Evolutionary conservation across 92 coral and sea anemone species (phyloP), one percentile per base, ranked within the genome.

Genomic region (Epizoanthus rinbou): DNA sequence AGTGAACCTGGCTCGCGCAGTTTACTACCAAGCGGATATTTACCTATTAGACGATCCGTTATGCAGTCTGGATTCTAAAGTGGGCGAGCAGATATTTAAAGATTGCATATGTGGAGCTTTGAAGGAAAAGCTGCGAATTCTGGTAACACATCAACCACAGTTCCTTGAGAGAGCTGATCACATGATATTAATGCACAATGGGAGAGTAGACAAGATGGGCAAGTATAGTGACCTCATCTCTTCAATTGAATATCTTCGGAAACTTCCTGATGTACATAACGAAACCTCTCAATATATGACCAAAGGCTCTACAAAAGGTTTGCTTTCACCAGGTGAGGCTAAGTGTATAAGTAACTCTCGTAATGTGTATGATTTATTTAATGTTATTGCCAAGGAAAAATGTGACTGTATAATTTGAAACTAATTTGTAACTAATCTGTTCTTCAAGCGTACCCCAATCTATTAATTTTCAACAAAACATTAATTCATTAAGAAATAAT

Each of bases 1-100:
- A 56, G 65, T 74, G 3, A 74, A 28, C 80, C 33, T 74, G 22
- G 80, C 80, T 1, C 80, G 80, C 18, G 80, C 80, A 18, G 64
- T 74, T 19, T 74, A 74, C 57, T 74, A 28, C 31, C 50, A 56
- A 11, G 50, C 80, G 18, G 80, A 74, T 25, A 53, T 74, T 17
- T 74, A 53, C 63, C 45, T 74, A 39, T 56, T 74, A 16, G 80
- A 74, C 21, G 65, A 56, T 16, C 80, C 80, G n/a, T 7, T 74
- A 22, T 74, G 80, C 25, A 56, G 59, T 57, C 65, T 74, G 24
- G 80, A 74, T 41, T 52, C 41, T 45, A 56, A 74, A 17, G 80
- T 74, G 31, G 80, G 80, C 13, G 65, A 74, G 50, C 47, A 74
- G 59, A 24, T 74, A 56, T 74, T 74, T 28, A 65, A 74, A 25